Evolutionary conservation across 2,113 vertebrate genomes (phyloP), one percentile per base, ranked within the genome.

Genomic region (Perccottus glenii): DNA sequence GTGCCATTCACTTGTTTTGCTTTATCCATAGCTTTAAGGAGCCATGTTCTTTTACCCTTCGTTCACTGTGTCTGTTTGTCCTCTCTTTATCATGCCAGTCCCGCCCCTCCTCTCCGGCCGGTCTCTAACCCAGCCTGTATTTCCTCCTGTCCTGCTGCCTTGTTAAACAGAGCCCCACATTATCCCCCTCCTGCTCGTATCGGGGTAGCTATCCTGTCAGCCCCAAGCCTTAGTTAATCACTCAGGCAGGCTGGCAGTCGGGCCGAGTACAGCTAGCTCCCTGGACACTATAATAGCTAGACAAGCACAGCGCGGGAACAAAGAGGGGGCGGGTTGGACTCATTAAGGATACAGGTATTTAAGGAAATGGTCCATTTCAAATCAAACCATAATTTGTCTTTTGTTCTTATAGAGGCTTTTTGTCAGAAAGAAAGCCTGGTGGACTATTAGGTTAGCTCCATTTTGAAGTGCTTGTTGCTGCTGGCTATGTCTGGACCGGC

Each of bases 151-250:
- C 67, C 78, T 78, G 68, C 83, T 50, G 73, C 85, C 85, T 88
- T 90, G 87, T 90, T 90, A 92, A 90, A 91, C 90, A 89, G 82
- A 88, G 80, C 65, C 73, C 78, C 86, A 82, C 83, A 90, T 92
- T 91, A 91, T 80, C 80, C 80, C 84, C 83, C 86, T 75, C 84
- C 78, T 70, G 71, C 84, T 77, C 81, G 82, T 81, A 79, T 77
- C 62, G 82, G 86, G 84, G 61, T 77, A 80, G 81, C 79, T 79
- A 70, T 80, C 88, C 90, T 92, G 92, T 93, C 93, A 92, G 91
- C 90, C 89, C 63, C 84, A 45, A 92, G 89, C 89, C 87, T 89
- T 82, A 85, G 89, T 93, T 94, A 93, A 94, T 94, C 93, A 94
- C 92, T 93, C 93, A 93, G 84, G 84, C 84, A 73, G 86, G 71